A percentile compares a stretch with the other conserved stretches of the same genome.
Evolutionary conservation across 2,888 invertebrate genomes (phyloP).

Genomic region (Calameuta idolon): DNA sequence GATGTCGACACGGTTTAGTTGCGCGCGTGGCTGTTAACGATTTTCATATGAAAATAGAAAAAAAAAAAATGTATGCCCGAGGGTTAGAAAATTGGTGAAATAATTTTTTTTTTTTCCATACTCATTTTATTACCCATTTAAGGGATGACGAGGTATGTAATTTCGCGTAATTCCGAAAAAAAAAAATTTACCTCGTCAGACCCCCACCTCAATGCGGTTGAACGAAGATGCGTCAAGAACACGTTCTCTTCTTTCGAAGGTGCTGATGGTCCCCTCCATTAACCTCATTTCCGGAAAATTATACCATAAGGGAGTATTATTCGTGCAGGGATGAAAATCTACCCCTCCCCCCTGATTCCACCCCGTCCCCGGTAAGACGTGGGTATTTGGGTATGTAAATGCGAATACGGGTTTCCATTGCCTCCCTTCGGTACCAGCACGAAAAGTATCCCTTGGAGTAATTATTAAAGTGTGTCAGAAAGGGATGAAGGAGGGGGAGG

Average conservation of each 20-base stretch:
- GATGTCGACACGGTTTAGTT: neutral
- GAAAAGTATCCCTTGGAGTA: neutral
- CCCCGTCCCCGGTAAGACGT: neutral
- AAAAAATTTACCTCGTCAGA: neutral
- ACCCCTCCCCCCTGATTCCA: neutral
- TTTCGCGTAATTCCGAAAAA: neutral
- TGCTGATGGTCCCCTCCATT: neutral
- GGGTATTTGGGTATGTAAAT: neutral
- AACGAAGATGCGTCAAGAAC: neutral
- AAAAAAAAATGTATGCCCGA: neutral
- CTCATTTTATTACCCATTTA: neutral
- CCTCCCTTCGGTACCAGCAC: neutral
- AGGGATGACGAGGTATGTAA: neutral
- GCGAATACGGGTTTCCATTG: neutral
- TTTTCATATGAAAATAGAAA: neutral
- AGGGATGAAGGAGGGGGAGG: neutral
- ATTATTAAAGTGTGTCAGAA: neutral
- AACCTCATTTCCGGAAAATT: neutral
- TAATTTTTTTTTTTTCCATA: no score
- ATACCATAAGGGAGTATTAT: neutral
- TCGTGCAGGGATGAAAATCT: neutral
- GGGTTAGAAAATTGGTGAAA: neutral
- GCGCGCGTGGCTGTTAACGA: neutral
- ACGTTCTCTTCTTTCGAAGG: neutral
- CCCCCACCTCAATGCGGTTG: neutral